Evolutionary conservation across 2,797 vertebrate genomes (phyloP), one percentile per base, ranked within the genome.

Genomic region (Sebastolobus alascanus): DNA sequence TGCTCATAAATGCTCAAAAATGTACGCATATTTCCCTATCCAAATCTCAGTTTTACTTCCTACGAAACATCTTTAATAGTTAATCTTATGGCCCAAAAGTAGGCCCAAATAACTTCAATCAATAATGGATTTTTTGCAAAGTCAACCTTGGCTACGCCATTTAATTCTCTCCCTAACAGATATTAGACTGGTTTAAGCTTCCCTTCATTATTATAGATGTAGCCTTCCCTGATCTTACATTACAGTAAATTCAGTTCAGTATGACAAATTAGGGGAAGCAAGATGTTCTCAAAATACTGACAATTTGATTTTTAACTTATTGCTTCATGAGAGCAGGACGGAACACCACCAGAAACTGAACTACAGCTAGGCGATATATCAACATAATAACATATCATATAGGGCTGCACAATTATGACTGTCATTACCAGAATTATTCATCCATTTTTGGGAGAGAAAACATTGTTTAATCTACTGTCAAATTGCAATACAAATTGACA

Each of bases 41-140:
- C 8, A 72, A 68, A 75, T 63, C 14, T 75, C 4, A 60, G 2
- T 79, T 84, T 52, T 55, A 66, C 29, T 63, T 67, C n/a, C 61
- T 10, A 46, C 5, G 13, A 67, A 56, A 52, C 14, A 56, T 67
- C 7, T 33, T 14, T 25, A 54, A 55, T 66, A 11, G 38, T 66
- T 68, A 29, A 38, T 77, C 2, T 52, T 29, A 54, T 65, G n/a
- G 20, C 56, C 77, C 27, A 37, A 67, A 70, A n/a, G n/a, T 37
- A 27, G 31, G 22, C 6, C 50, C 5, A 63, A 31, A 40, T 14
- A 33, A 43, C 31, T 59, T 40, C 20, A 43, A 59, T 76, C 27
- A 67, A 73, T 37, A 31, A 67, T 61, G 20, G 40, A n/a, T 64
- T 68, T 56, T 27, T 68, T 59, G 18, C 56, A 18, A 85, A 65